Base-by-base conservation (phyloP, 2,888 invertebrate species). In the Trachelus stipa region DNA sequence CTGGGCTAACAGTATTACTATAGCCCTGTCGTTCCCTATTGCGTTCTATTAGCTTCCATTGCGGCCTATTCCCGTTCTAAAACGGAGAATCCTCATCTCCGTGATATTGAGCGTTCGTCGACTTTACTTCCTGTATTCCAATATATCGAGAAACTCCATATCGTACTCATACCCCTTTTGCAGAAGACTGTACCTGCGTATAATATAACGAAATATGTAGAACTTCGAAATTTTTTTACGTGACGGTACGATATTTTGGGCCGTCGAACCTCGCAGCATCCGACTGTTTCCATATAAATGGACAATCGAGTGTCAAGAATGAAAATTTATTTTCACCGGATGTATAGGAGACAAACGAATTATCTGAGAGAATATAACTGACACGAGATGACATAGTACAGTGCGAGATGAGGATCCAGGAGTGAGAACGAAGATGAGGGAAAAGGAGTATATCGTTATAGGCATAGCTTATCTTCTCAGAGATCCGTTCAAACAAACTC, bases 1-100 rank as follows among this genome's bases (percentile, higher is more conserved):
- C 75, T 80, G 78, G 33, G 1, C 12, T 71, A 71, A 12, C 71
- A 3, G 71, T 71, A 71, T 71, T 9, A 71, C 56, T 56, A 56
- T 56, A 75, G 68, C 56, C 68, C 69, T 34, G 37, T 79, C 73
- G 74, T 78, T 74, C 69, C 34, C 74, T 40, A 73, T 69, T 75
- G 56, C 76, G 75, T 79, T 78, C 77, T 23, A 56, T 23, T 56
- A 23, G 56, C 56, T 23, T 56, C 56, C 15, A 56, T 56, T 56
- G 56, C 23, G 23, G 23, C 23, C 56, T 56, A 56, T 56, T 56
- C 56, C 23, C 56, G 9, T 56, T 23, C 23, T 23, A 56, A 23
- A 56, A 56, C 56, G 23, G 56, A 56, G 56, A 56, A 56, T 15
- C 56, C 23, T 23, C 23, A 56, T 56, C 56, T 56, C 23, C 56